Conservation (phyloP, 2,797 vertebrate genomes). For the Pseudomugil tenellus region DNA sequence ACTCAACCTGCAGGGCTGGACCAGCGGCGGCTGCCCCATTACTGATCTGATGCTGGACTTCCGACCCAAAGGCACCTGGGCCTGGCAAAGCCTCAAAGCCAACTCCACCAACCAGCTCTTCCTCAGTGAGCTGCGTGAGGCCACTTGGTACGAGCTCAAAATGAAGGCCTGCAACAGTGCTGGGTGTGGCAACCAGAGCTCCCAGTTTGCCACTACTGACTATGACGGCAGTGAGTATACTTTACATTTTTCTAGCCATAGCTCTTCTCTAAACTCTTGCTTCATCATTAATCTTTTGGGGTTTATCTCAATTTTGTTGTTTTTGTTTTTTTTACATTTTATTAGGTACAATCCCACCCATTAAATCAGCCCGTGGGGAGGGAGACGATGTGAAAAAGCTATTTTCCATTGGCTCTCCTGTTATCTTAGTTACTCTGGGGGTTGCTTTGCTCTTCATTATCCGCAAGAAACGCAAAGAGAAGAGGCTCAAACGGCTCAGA, state of each 20-base stretch:
- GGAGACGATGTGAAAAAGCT: constrained; percentile 97
- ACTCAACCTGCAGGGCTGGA: constrained; percentile 97
- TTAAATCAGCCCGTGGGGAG: constrained; percentile 95
- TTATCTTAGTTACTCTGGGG: constrained; percentile 94
- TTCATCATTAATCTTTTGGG: not conserved
- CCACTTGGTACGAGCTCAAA: constrained; percentile 98
- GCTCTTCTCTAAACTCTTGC: not conserved
- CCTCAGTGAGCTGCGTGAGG: constrained; percentile 93
- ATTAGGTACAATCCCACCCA: constrained; percentile 95
- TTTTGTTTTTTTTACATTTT: not conserved
- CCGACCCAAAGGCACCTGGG: constrained; percentile 95
- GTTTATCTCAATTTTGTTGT: not conserved
- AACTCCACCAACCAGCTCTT: constrained; percentile 93
- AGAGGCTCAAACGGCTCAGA: constrained; percentile 93
- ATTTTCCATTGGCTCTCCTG: constrained; percentile 95
- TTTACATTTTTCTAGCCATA: not conserved
- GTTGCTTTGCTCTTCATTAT: constrained; percentile 94
- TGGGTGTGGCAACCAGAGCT: constrained; percentile 93
- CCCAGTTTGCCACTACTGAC: constrained; percentile 96
- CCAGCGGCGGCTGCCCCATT: constrained; percentile 96
- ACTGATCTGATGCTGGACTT: constrained; percentile 92
- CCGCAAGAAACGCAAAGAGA: constrained; percentile 98
- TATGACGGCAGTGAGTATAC: constrained; percentile 94
- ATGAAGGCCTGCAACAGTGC: constrained; percentile 99
- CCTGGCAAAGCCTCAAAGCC: constrained; percentile 94